These are phyloP conservation scores for Aegotheles bennettii DNA, from an alignment of 2,113 vertebrate species.

Conservation along the genomic window DNA sequence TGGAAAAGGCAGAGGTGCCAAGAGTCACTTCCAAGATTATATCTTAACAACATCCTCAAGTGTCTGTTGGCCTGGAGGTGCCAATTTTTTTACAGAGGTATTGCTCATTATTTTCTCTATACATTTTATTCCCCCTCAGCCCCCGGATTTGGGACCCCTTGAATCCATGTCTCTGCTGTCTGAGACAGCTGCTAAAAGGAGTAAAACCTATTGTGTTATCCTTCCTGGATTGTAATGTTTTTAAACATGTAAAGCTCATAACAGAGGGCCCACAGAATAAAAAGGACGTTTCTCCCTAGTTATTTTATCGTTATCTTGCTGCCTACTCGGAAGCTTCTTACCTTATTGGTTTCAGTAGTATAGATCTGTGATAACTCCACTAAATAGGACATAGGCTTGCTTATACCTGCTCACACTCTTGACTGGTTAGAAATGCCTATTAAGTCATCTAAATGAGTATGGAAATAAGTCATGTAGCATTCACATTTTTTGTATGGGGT, in stretches of 20 bases:
- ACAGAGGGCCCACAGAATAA: not conserved
- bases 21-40: not conserved
- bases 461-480: accelerated
- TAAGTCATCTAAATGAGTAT: accelerated
- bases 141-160: not conserved
- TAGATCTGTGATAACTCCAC: not conserved
- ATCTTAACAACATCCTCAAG: not conserved
- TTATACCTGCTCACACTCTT: not conserved
- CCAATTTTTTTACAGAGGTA: not conserved
- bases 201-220: not conserved
- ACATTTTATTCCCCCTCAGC: not conserved
- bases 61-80: not conserved
- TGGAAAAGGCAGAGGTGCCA: not conserved
- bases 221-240: not conserved
- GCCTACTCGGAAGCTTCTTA: not conserved
- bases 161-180: not conserved
- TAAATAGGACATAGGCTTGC: not conserved
- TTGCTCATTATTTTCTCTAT: not conserved
- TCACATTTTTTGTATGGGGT: not conserved
- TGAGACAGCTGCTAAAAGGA: not conserved
- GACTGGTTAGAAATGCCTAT: not conserved
- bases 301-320: not conserved
- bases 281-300: not conserved
- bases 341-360: not conserved
- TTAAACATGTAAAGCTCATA: not conserved